Base-by-base conservation (phyloP, 2,888 invertebrate species). In the Seira sanloemensis region DNA sequence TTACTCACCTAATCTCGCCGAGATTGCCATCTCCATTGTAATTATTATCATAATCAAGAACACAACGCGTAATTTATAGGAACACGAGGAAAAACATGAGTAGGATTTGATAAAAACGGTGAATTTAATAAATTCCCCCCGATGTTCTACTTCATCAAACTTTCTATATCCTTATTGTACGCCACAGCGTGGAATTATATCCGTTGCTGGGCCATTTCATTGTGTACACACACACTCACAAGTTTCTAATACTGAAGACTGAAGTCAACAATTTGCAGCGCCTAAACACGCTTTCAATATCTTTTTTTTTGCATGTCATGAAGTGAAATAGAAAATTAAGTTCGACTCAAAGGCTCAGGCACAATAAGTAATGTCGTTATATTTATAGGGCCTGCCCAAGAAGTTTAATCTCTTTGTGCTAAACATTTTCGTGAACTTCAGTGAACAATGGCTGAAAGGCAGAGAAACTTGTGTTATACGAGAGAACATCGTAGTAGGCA, bases 101-200 rank as follows among this genome's bases (percentile, higher is more conserved):
- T 37, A 37, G 12, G 5, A 7, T 37, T 37, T 37, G 37, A 37
- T 37, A 37, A 37, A 37, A 66, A 69, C 27, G 18, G 21, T 73
- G 18, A 21, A 26, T 27, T 72, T 46, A 4, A 12, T 18, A 73
- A 25, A 71, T 21, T 27, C 24, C n/a, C 18, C n/a, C 9, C 50
- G 46, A 21, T 46, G 73, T 83, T 83, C 71, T 77, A 68, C 77
- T 78, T 83, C 72, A 83, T 78, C 83, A 58, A 78, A 83, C 83
- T 83, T 78, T 78, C 77, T 73, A 83, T 83, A 72, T 50, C n/a
- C 50, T n/a, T 50, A 12, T 7, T 37, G 12, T 37, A 37, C 37
- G 12, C 12, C 4, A 12, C 12, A 37, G 12, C 37, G 19, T 72
- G 26, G 26, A 58, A 66, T 82, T 37, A 69, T 69, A 81, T 69